These are phyloP conservation scores for Taphrorychus bicolor DNA, from an alignment of 2,888 invertebrate species.

Conservation along the genomic window DNA sequence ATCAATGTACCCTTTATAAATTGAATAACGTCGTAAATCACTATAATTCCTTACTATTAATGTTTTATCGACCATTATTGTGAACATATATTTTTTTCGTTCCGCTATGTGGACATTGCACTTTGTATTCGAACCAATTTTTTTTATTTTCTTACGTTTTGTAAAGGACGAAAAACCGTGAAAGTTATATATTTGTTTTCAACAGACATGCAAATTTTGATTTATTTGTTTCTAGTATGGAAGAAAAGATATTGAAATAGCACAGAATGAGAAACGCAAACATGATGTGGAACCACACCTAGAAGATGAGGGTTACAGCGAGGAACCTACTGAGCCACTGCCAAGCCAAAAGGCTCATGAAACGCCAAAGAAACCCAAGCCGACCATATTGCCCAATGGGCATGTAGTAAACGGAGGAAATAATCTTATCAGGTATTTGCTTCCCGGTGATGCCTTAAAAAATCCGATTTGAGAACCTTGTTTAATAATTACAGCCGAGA, in stretches of 20 bases:
- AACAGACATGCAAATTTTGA: too few relatives aligned
- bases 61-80: background rate
- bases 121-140: background rate
- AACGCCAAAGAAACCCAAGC: conserved; percentile 14
- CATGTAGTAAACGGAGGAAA: conserved; percentile 63
- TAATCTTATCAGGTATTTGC: conserved; percentile 64
- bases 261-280: conserved; percentile 64
- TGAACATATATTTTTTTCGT: background rate
- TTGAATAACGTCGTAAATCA: background rate
- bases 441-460: background rate
- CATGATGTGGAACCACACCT: conserved; percentile 58
- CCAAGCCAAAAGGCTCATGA: conserved; percentile 21
- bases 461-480: background rate
- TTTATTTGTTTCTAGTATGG: conserved; percentile 70
- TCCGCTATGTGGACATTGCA: background rate
- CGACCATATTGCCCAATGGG: conserved; percentile 38
- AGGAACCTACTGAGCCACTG: conserved; percentile 45
- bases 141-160: background rate
- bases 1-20: background rate
- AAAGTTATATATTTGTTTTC: too few relatives aligned
- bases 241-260: conserved; percentile 78
- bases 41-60: too few relatives aligned
- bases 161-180: too few relatives aligned
- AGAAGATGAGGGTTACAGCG: conserved; percentile 61
- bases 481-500: conserved; percentile 65